Evolutionary conservation across 1,140 invertebrate genomes (phyloP), one percentile per base, ranked within the genome.

Genomic region (Temnothorax longispinosus): DNA sequence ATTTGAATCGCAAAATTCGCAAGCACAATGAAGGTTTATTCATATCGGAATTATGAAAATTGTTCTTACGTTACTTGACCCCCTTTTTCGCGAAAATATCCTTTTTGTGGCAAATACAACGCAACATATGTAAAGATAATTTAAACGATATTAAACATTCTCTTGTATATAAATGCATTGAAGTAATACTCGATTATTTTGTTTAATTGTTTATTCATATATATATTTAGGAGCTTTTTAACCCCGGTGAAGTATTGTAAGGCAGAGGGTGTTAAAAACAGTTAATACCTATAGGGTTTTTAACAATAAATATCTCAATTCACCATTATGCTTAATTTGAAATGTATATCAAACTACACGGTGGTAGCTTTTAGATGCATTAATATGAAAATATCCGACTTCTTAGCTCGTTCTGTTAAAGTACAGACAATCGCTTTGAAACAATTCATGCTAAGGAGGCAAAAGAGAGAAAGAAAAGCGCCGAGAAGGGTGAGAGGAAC

Each of bases 1-100:
- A 60, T 75, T 82, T 82, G 80, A 82, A 82, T 82, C 80, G 67
- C 80, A 60, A 82, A 82, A 82, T 21, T 65, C 18, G 11, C 38
- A 56, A 58, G 38, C 52, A 21, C 27, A 69, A 69, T 54, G 77
- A 67, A 67, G 47, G 50, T 44, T 50, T 67, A 60, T 38, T 74
- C 54, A 60, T 62, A 60, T 50, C 54, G 67, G 41, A 62, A 84
- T 84, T 84, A 75, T 84, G 67, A 74, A 84, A 84, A 84, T 75
- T 47, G 65, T 56, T 58, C 67, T 44, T n/a, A 21, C 38, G 32
- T 44, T n/a, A 54, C 65, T 56, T 58, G 78, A 47, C 69, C 69
- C 11, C 27, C 18, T 74, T 74, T n/a, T 69, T 7, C 38, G 27
- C 35, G 13, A 27, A 50, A 50, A 13, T 35, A n/a, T 54, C 38